These are phyloP conservation scores for Neodiprion virginianus DNA, from an alignment of 1,140 invertebrate genomes.

Conservation along the genomic window DNA sequence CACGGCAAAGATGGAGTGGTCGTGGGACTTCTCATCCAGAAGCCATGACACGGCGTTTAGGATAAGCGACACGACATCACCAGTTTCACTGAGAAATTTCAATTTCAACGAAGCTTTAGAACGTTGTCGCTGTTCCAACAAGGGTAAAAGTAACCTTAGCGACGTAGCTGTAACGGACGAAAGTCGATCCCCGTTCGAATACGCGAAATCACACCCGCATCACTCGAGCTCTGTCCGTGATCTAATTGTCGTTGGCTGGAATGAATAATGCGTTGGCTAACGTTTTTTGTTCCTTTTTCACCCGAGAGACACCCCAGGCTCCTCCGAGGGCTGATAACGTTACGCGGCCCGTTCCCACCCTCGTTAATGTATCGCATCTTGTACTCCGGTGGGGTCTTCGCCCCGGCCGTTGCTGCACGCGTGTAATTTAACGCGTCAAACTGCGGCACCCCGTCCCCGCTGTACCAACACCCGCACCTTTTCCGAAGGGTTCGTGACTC, in stretches of 20 bases:
- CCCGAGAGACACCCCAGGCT: too few relatives aligned
- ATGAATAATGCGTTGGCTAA: background rate
- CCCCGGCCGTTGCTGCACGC: slow-evolving; percentile 23
- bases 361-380: slow-evolving; percentile 47
- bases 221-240: slow-evolving; percentile 13
- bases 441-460: slow-evolving; percentile 23
- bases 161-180: slow-evolving; percentile 24
- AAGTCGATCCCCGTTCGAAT: slow-evolving; percentile 31
- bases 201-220: slow-evolving; percentile 32
- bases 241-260: slow-evolving; percentile 38
- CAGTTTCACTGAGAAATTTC: too few relatives aligned
- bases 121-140: too few relatives aligned
- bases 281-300: background rate
- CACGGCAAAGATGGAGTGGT: too few relatives aligned
- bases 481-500: slow-evolving; percentile 4
- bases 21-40: too few relatives aligned
- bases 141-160: too few relatives aligned
- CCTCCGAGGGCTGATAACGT: background rate
- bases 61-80: too few relatives aligned
- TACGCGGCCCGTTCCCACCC: background rate
- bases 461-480: slow-evolving; percentile 4
- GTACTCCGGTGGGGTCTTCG: slow-evolving; percentile 10
- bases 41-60: too few relatives aligned
- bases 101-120: too few relatives aligned
- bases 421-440: slow-evolving; percentile 44